These are phyloP conservation scores for Machimus rusticus DNA, from an alignment of 2,888 invertebrate genomes.

Conservation along the genomic window DNA sequence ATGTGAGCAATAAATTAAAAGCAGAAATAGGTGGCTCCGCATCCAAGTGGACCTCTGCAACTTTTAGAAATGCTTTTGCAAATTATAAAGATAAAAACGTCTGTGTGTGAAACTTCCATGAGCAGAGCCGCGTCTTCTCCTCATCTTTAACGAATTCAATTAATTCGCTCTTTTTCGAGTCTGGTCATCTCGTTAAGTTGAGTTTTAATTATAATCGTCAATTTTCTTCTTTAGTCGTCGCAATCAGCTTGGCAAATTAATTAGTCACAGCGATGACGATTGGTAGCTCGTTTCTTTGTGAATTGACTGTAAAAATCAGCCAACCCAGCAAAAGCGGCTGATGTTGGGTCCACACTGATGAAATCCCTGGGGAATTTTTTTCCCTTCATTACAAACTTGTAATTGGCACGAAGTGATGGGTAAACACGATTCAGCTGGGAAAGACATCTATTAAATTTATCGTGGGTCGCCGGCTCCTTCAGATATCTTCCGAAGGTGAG, in stretches of 20 bases:
- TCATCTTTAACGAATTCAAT: neutral
- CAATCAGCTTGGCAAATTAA: constrained; percentile 15
- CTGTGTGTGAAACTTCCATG: neutral
- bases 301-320: neutral
- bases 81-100: neutral
- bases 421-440: neutral
- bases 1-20: neutral
- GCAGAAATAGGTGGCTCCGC: neutral
- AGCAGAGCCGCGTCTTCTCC: neutral
- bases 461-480: neutral
- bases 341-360: neutral
- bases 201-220: neutral
- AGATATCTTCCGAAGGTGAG: neutral
- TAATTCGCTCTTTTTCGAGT: neutral
- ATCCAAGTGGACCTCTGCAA: neutral
- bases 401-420: neutral
- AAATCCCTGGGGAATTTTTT: neutral
- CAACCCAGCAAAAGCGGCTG: neutral
- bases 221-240: neutral
- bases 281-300: neutral
- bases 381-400: neutral
- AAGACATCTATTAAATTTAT: neutral
- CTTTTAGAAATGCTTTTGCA: neutral
- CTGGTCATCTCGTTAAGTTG: neutral
- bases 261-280: neutral